Evolutionary conservation across 2,797 vertebrate genomes (phyloP).

Genomic region (Artibeus jamaicensis): DNA sequence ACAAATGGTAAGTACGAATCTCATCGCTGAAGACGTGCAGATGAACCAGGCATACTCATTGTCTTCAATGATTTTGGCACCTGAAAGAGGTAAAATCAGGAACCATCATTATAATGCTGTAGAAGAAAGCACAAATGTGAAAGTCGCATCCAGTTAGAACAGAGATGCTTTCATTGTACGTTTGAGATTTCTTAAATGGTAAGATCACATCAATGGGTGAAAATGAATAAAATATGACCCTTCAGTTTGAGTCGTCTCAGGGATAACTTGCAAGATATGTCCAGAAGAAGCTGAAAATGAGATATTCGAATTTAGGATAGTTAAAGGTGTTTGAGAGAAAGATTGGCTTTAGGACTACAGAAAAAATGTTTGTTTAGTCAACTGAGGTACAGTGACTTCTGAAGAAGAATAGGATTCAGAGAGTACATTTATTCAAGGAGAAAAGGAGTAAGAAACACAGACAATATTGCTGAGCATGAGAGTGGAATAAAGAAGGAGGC

Average conservation of each 20-base stretch:
- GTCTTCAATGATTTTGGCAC: neutral
- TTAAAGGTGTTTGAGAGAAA: slow-evolving; percentile 8
- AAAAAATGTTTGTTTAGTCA: neutral
- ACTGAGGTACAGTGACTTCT: neutral
- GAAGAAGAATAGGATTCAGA: slow-evolving; percentile 24
- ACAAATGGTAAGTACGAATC: neutral
- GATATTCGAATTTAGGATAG: neutral
- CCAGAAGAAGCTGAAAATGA: neutral
- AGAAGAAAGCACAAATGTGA: neutral
- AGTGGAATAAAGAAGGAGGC: neutral
- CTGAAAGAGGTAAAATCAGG: neutral
- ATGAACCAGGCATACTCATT: neutral
- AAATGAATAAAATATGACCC: neutral
- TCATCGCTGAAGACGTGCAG: neutral
- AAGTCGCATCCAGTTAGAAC: neutral
- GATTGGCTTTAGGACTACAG: neutral
- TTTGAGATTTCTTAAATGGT: neutral
- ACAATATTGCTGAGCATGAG: neutral
- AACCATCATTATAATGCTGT: neutral
- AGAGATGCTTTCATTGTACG: neutral
- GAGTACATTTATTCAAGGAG: neutral
- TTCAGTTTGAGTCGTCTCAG: neutral
- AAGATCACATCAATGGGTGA: neutral
- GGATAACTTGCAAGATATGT: neutral
- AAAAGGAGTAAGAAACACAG: neutral